Conservation (phyloP, 2,113 vertebrate species). For the Emydocephalus ijimae region DNA sequence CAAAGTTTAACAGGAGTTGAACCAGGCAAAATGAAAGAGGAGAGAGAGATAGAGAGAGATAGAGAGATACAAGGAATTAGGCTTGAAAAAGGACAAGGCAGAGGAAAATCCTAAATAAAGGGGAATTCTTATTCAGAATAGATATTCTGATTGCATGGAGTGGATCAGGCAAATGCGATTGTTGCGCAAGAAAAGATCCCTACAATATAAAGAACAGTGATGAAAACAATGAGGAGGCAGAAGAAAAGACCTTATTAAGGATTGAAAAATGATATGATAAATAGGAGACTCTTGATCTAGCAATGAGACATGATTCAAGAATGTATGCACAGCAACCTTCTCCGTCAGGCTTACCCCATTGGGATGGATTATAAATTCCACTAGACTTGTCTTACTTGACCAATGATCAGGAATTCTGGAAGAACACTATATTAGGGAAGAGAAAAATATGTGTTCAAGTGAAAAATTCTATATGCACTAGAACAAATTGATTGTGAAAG, state of each 20-base stretch:
- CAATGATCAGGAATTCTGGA: neutral
- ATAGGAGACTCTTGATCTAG: neutral
- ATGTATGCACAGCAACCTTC: neutral
- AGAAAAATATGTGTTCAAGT: neutral
- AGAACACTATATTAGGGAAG: neutral
- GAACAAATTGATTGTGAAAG: neutral
- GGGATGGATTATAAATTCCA: neutral
- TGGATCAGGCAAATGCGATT: neutral
- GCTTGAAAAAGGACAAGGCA: neutral
- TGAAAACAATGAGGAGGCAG: neutral
- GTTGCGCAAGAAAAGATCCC: neutral
- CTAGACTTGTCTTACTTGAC: neutral
- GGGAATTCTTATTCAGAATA: neutral
- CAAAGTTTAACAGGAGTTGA: neutral
- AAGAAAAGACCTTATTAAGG: neutral
- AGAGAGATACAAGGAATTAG: neutral
- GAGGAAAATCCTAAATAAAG: neutral
- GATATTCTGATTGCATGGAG: neutral
- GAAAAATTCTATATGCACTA: neutral
- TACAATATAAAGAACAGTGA: neutral
- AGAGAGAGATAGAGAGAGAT: neutral
- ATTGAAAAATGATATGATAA: neutral
- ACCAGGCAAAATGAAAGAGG: neutral
- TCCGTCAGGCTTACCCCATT: neutral
- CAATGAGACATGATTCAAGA: neutral